Evolutionary conservation across 2,888 invertebrate species (phyloP), one percentile per base, ranked within the genome.

Genomic region (Microchrysa polita): DNA sequence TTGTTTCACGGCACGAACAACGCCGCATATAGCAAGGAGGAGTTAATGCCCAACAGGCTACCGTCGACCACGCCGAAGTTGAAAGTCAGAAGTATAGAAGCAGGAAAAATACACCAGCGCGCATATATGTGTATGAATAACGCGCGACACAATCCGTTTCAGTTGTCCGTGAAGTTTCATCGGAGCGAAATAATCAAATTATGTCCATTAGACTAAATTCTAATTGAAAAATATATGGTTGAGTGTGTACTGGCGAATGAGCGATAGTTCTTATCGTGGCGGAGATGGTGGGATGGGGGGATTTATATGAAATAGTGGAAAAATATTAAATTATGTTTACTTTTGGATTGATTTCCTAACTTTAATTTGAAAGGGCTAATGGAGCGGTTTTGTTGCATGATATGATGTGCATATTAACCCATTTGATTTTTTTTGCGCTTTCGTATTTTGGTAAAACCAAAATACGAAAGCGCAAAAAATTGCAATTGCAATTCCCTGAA

Each of bases 151-250:
- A n/a, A 69, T 57, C 40, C 44, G 27, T 48, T 53, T 16, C 57
- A 71, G 60, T 27, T 34, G 59, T 18, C 44, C 20, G 59, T 18
- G 60, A 60, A 74, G 59, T 63, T 60, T 78, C 81, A 81, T 80
- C 82, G 81, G 82, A 84, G 83, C 82, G 84, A 81, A 84, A 81
- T 85, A 85, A 85, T 85, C 84, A 83, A 85, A 85, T 85, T 85
- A 85, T 81, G 83, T 85, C 83, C 85, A 83, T 81, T 80, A 83
- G 85, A 85, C 82, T 82, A 83, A 84, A 80, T 85, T 84, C 85
- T 85, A 85, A 85, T 85, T 85, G 85, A 85, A 85, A 85, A 85
- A 85, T 85, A 85, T 85, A 84, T 83, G 82, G 80, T 80, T 82
- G 81, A 72, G 77, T 74, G 76, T 74, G 74, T 74, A 75, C 74